Evolutionary conservation across 2,888 invertebrate species (phyloP).

Genomic region (Drosophila helvetica): DNA sequence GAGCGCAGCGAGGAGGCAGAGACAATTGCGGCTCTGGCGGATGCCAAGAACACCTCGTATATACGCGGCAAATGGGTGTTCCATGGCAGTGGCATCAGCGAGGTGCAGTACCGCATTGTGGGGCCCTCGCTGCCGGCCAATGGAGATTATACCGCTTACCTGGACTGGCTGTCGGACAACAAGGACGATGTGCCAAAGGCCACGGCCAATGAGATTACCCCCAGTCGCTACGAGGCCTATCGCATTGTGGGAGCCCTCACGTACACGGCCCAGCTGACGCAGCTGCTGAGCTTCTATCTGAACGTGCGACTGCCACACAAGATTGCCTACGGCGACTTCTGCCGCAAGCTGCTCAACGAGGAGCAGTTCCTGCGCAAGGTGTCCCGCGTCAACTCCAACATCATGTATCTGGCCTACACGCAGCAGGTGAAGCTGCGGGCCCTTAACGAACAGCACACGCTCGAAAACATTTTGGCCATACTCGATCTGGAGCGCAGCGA

Average conservation of each 20-base stretch:
- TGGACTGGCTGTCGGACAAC: constrained; percentile 88
- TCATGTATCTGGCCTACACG: constrained; percentile 90
- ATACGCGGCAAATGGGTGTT: constrained; percentile 91
- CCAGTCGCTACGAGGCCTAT: constrained; percentile 88
- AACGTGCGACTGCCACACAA: constrained; percentile 92
- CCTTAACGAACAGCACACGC: constrained; percentile 88
- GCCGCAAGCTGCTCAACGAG: constrained; percentile 87
- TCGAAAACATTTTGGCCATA: constrained; percentile 89
- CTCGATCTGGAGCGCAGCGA: constrained; percentile 87
- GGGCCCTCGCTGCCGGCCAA: constrained; percentile 93
- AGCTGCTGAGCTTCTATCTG: constrained; percentile 92
- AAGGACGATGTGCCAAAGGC: constrained; percentile 83
- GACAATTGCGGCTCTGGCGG: constrained; percentile 86
- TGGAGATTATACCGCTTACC: constrained; percentile 92
- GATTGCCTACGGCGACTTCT: constrained; percentile 88
- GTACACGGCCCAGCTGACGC: constrained; percentile 93
- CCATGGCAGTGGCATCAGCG: constrained; percentile 86
- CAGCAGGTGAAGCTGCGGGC: constrained; percentile 88
- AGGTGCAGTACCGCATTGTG: constrained; percentile 90
- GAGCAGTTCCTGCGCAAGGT: constrained; percentile 90
- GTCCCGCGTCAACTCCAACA: constrained; percentile 91
- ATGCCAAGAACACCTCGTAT: constrained; percentile 91
- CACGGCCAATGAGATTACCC: constrained; percentile 85
- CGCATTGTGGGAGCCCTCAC: constrained; percentile 92
- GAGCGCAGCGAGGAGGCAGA: constrained; percentile 78